These are phyloP conservation scores for Muntiacus muntjak DNA, from an alignment of 2,113 vertebrate genomes.

Conservation along the genomic window DNA sequence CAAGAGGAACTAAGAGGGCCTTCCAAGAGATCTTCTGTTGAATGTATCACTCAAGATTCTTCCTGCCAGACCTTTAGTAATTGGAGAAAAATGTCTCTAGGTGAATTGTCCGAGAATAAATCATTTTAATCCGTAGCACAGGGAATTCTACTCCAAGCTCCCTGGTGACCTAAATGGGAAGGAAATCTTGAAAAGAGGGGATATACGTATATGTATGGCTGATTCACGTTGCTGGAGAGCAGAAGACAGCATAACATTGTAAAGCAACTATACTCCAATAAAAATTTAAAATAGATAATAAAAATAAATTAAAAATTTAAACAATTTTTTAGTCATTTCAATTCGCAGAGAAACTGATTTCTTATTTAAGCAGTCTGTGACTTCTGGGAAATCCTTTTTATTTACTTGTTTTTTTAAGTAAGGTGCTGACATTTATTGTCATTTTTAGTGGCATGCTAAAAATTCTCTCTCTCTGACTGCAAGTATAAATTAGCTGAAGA, in stretches of 20 bases:
- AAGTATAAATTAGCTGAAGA: not conserved
- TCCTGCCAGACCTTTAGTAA: slow-evolving; percentile 37
- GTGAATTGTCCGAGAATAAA: slow-evolving; percentile 52
- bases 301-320: not conserved
- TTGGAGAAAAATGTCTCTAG: slow-evolving; percentile 41
- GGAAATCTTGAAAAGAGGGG: not conserved
- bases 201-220: not conserved
- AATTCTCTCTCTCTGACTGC: not conserved
- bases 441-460: not conserved
- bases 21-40: slow-evolving; percentile 51
- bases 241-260: not conserved
- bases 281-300: not conserved
- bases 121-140: not conserved
- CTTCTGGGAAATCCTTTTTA: not conserved
- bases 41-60: not conserved
- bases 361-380: not conserved
- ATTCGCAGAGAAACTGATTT: not conserved
- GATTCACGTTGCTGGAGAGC: not conserved
- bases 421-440: slow-evolving; percentile 7
- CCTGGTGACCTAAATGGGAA: not conserved
- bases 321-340: slow-evolving; percentile 3
- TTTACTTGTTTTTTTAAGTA: not conserved
- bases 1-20: slow-evolving; percentile 38
- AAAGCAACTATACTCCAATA: not conserved
- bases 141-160: not conserved